A percentile compares a stretch with the other conserved stretches of the same genome.
These are phyloP conservation scores for Loris lydekkerianus DNA, from an alignment of 2,797 vertebrate species.

Conservation along the genomic window DNA sequence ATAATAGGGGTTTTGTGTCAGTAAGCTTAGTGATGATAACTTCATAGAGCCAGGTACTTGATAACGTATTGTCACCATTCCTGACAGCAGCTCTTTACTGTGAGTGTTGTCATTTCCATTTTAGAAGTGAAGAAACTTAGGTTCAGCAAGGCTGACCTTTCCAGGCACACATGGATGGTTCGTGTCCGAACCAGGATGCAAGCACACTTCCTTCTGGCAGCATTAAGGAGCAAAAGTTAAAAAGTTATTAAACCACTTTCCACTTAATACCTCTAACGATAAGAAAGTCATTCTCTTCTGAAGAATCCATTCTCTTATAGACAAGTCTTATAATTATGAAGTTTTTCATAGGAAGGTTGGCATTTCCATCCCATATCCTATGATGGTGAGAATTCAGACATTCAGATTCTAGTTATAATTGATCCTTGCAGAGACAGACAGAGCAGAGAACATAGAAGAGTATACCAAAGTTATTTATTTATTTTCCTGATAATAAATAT, in stretches of 20 bases:
- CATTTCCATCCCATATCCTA: background rate
- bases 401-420: background rate
- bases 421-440: background rate
- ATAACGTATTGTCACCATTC: accelerated
- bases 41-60: accelerated
- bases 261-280: background rate
- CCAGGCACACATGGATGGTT: too few relatives aligned
- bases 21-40: too few relatives aligned
- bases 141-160: background rate
- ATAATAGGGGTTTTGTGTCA: accelerated
- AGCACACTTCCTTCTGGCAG: background rate
- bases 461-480: background rate
- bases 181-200: background rate
- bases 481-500: background rate
- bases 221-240: background rate
- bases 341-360: background rate
- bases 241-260: background rate
- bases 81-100: accelerated
- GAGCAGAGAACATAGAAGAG: background rate
- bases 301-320: background rate
- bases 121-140: background rate
- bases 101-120: background rate
- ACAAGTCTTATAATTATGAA: background rate
- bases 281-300: background rate
- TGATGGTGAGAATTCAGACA: background rate